phyloP scores from a whole-genome alignment of 1,140 invertebrate species.

The Planococcus citri region DNA sequence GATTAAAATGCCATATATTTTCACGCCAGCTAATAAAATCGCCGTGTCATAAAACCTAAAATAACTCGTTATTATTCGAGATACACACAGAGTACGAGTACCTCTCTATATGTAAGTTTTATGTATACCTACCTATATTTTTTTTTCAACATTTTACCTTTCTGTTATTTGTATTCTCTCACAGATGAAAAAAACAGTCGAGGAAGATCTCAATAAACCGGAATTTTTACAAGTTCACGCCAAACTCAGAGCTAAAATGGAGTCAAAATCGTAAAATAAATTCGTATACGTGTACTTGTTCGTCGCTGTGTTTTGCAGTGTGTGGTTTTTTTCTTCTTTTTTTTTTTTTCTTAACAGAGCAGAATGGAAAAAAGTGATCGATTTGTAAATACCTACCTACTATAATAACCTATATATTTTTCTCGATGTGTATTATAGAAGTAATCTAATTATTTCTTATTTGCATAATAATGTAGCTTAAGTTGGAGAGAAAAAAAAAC shows the following conservation, averaged over 20 bases:
- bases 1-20: not conserved
- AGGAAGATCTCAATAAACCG: slow-evolving; percentile 29
- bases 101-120: no score
- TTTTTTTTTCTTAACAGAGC: not conserved
- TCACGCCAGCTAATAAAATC: not conserved
- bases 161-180: slow-evolving; percentile 22
- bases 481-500: no score
- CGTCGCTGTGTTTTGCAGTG: not conserved
- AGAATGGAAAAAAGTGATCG: not conserved
- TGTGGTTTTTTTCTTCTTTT: not conserved
- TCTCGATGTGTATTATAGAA: no score
- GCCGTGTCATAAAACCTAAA: not conserved
- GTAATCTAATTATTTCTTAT: no score
- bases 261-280: not conserved
- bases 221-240: slow-evolving; percentile 38
- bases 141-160: not conserved
- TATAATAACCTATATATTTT: no score
- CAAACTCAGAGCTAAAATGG: slow-evolving; percentile 36
- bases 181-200: slow-evolving; percentile 21
- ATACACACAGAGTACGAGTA: no score
- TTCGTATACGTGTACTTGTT: not conserved
- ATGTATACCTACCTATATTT: not conserved
- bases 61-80: not conserved
- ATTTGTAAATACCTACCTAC: not conserved
- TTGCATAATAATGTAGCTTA: no score